Conservation (phyloP, 53 echinoderm and acorn worm species). For the Henricia sp. region DNA sequence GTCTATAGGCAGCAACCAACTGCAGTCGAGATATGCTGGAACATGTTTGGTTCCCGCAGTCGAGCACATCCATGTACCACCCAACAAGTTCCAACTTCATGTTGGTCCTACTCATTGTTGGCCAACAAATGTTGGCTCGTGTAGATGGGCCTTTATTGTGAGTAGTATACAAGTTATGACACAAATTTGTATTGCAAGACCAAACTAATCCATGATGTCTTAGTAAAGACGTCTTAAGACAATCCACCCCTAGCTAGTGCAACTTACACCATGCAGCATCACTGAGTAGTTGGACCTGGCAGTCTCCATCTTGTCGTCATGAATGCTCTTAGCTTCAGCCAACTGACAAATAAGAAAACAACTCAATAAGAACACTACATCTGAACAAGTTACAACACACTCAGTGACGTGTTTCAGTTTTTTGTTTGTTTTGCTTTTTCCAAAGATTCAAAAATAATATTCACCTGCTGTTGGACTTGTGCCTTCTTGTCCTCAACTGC, state of each 20-base stretch:
- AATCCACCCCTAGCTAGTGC: not conserved
- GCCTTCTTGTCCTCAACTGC: slow-evolving; percentile 72
- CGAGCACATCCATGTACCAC: too few relatives aligned
- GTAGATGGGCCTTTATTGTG: too few relatives aligned
- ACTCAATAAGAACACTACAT: not conserved
- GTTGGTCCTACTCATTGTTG: too few relatives aligned
- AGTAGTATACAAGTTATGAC: too few relatives aligned
- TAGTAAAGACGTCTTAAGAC: not conserved
- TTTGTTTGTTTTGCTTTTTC: too few relatives aligned
- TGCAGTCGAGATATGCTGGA: too few relatives aligned
- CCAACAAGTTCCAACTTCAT: too few relatives aligned
- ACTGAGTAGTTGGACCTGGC: slow-evolving; percentile 16
- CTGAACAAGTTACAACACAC: not conserved
- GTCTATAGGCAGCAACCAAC: too few relatives aligned
- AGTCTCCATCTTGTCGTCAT: slow-evolving; percentile 22
- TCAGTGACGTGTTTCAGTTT: not conserved
- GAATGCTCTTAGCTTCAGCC: slow-evolving; percentile 26
- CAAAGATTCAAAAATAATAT: not conserved
- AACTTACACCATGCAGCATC: slow-evolving; percentile 42
- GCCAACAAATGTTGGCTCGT: too few relatives aligned
- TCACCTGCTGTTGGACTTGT: slow-evolving; percentile 77
- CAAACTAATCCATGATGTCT: too few relatives aligned
- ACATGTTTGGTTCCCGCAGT: not conserved
- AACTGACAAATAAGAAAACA: not conserved
- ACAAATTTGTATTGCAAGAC: too few relatives aligned